Evolutionary conservation across 1,140 invertebrate genomes (phyloP).

Genomic region (Saccostrea glomerata): DNA sequence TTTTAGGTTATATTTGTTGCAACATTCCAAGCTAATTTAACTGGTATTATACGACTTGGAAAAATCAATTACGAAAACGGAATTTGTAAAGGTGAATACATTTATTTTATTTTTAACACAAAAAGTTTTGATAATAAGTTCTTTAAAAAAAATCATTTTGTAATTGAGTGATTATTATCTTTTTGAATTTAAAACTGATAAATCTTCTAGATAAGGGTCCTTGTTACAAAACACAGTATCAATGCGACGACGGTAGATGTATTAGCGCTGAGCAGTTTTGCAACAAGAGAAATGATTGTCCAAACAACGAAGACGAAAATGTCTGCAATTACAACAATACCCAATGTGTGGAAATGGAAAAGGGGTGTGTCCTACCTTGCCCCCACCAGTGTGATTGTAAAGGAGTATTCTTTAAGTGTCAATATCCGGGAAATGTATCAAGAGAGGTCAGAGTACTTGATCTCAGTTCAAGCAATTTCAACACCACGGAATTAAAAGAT

Average conservation of each 20-base stretch:
- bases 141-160: neutral
- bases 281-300: neutral
- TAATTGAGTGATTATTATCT: neutral
- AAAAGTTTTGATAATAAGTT: neutral
- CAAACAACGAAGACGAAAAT: neutral
- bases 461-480: neutral
- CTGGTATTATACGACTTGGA: neutral
- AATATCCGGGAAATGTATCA: neutral
- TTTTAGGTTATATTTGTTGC: neutral
- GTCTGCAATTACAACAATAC: neutral
- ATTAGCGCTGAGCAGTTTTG: neutral
- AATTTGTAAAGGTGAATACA: neutral
- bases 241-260: slow-evolving; percentile 7
- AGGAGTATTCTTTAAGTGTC: neutral
- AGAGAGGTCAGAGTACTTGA: neutral
- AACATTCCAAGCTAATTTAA: neutral
- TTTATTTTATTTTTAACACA: neutral
- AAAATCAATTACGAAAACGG: neutral
- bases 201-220: neutral
- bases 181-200: too few species aligned
- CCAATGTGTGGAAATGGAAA: neutral
- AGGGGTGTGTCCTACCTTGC: neutral
- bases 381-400: neutral
- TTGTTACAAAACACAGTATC: neutral
- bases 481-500: neutral